These are phyloP conservation scores for Oscheius sp. DNA, from an alignment of 1,140 invertebrate species.

Conservation along the genomic window DNA sequence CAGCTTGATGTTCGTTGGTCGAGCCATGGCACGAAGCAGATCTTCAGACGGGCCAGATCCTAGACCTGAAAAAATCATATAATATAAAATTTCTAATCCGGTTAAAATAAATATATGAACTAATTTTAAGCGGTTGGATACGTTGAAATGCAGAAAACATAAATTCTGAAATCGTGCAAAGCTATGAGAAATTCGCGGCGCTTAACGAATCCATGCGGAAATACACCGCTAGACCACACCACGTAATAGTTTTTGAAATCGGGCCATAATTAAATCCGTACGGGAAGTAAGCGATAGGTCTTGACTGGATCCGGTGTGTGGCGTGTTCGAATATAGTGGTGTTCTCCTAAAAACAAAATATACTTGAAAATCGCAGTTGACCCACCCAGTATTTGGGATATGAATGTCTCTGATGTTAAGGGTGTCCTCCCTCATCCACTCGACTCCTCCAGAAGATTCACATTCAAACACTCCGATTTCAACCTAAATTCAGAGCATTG, in stretches of 20 bases:
- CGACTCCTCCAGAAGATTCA: slow-evolving; percentile 90
- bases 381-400: slow-evolving; percentile 3
- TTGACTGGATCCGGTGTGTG: not conserved
- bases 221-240: slow-evolving; percentile 18
- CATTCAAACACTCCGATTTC: slow-evolving; percentile 97
- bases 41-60: slow-evolving; percentile 25
- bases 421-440: slow-evolving; percentile 96
- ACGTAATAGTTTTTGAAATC: slow-evolving; percentile 10
- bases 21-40: slow-evolving; percentile 12
- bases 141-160: too few relatives aligned
- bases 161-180: too few relatives aligned
- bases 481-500: slow-evolving; percentile 68
- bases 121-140: too few relatives aligned
- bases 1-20: not conserved
- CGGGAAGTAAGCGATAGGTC: not conserved
- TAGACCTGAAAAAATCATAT: slow-evolving; percentile 9
- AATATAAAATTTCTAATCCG: not conserved
- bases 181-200: too few relatives aligned
- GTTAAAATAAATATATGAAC: not conserved
- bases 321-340: not conserved
- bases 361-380: not conserved
- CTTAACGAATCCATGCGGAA: not conserved
- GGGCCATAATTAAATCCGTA: not conserved
- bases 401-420: slow-evolving; percentile 57
- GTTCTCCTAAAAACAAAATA: not conserved